These are phyloP conservation scores for Stegostoma tigrinum DNA, from an alignment of 2,113 vertebrate genomes.

Conservation along the genomic window DNA sequence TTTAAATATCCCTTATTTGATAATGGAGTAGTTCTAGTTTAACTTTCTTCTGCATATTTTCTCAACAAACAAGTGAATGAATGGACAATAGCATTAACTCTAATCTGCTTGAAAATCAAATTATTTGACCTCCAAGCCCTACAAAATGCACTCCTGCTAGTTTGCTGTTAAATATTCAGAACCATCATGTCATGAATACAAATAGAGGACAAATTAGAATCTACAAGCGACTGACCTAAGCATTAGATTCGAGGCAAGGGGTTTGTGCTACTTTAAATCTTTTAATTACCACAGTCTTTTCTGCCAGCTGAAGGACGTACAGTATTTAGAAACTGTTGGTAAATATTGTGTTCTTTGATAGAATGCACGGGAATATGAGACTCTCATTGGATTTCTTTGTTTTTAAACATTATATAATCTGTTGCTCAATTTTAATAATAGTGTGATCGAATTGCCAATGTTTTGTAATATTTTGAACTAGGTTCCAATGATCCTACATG, in stretches of 20 bases:
- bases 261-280: constrained; percentile 78
- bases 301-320: constrained; percentile 77
- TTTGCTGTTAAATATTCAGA: constrained; percentile 94
- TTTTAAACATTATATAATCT: not conserved
- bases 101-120: constrained; percentile 95
- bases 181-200: constrained; percentile 92
- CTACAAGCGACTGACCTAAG: constrained; percentile 92
- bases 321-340: constrained; percentile 37
- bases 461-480: not conserved
- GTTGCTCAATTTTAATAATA: not conserved
- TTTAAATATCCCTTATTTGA: not conserved
- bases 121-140: constrained; percentile 86
- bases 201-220: constrained; percentile 95
- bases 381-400: not conserved
- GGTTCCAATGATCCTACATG: not conserved
- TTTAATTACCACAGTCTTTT: constrained; percentile 85
- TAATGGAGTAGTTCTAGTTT: not conserved
- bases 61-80: constrained; percentile 65
- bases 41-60: constrained; percentile 51
- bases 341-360: not conserved
- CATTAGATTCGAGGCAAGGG: constrained; percentile 75
- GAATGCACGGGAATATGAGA: not conserved
- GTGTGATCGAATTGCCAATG: not conserved
- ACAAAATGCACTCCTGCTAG: constrained; percentile 75
- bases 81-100: constrained; percentile 79